A percentile compares a stretch with the other conserved stretches of the same genome.
Evolutionary conservation across 2,797 vertebrate genomes (phyloP).

Genomic region (Pangasius sanitwongsei): DNA sequence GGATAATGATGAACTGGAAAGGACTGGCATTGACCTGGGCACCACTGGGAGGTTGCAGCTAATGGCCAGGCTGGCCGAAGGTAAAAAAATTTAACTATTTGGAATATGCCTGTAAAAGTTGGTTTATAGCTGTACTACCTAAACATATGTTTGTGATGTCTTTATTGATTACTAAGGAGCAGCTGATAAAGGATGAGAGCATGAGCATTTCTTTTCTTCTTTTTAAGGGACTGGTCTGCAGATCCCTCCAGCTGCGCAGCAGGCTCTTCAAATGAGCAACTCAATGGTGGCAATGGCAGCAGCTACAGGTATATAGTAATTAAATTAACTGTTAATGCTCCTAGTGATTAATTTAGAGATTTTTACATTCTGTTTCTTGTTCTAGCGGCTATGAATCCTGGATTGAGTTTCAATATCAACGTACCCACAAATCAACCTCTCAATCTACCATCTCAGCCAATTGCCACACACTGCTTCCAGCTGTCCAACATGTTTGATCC

Average conservation of each 20-base stretch:
- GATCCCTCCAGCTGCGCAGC: slow-evolving; percentile 93
- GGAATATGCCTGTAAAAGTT: background rate
- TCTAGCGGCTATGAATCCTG: slow-evolving; percentile 62
- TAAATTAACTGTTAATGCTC: background rate
- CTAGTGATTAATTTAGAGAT: background rate
- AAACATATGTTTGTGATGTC: background rate
- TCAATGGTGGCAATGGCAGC: slow-evolving; percentile 93
- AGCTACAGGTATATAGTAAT: slow-evolving; percentile 71
- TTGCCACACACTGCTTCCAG: slow-evolving; percentile 96
- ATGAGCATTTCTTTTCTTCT: background rate
- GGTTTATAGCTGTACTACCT: background rate
- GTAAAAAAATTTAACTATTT: slow-evolving; percentile 60
- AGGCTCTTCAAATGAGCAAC: slow-evolving; percentile 95
- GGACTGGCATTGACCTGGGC: slow-evolving; percentile 90
- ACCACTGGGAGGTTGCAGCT: slow-evolving; percentile 92
- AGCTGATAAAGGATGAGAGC: background rate
- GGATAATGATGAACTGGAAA: slow-evolving; percentile 92
- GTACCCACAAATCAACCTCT: slow-evolving; percentile 64
- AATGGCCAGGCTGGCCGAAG: slow-evolving; percentile 95
- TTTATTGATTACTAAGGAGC: background rate
- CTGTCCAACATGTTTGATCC: slow-evolving; percentile 98
- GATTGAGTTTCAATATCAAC: slow-evolving; percentile 71
- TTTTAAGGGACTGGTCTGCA: slow-evolving; percentile 89
- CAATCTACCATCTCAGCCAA: slow-evolving; percentile 83
- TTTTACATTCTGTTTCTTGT: background rate